Base-by-base conservation (phyloP, 2,113 vertebrate genomes). In the Carassius auratus region DNA sequence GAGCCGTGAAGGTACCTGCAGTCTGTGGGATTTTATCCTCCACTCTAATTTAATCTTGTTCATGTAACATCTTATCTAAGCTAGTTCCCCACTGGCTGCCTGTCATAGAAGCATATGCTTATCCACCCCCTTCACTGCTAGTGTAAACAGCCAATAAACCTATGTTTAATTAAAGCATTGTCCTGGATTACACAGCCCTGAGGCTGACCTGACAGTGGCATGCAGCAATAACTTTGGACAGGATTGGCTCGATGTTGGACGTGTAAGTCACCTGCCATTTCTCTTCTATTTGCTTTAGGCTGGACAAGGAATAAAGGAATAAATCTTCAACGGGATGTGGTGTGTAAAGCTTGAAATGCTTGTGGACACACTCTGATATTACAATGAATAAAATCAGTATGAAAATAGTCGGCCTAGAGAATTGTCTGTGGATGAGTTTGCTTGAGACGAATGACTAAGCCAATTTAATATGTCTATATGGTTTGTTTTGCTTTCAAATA, bases 21-120 rank as follows among this genome's bases (percentile, higher is more conserved):
- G 64, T 87, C 38, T 8, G 0, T 64, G 55, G 76, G 73, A 77
- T 75, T 84, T 81, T 83, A 45, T 83, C 55, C 21, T 61, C 42
- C 48, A 21, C 14, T 68, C 26, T 84, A 87, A 84, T 87, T 79
- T 62, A 79, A 87, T 87, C 86, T 64, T 69, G 61, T 45, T 57
- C 76, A 62, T 84, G 86, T 87, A 76, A 75, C 66, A 79, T 87
- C n/a, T 75, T 66, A 64, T 55, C 83, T 84, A 84, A 87, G 84
- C 66, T 87, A 79, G 76, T 83, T 76, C 30, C 61, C 86, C 12
- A 59, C 52, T 2, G 66, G 76, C 55, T 59, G 50, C 55, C 75
- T 84, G 86, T 80, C 68, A 86, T 57, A 64, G 52, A 30, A 79
- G 76, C 81, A 84, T 73, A 87, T 87, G 86, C 66, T 78, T 61